These are phyloP conservation scores for Geococcyx californianus DNA, from an alignment of 2,113 vertebrate genomes.

Conservation along the genomic window DNA sequence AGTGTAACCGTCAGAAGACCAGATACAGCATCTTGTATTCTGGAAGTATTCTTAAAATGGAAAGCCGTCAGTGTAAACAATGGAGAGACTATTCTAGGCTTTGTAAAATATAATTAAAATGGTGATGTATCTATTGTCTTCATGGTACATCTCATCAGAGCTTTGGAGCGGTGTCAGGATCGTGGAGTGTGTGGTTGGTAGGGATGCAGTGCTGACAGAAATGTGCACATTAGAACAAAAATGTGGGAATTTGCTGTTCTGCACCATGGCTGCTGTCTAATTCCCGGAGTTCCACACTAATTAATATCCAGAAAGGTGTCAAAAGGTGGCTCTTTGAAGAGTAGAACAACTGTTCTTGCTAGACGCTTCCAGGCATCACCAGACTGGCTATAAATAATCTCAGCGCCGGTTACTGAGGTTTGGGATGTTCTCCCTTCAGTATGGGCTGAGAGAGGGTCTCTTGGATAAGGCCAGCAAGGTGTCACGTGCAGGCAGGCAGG, in stretches of 20 bases:
- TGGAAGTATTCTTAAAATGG: not conserved
- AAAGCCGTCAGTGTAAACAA: not conserved
- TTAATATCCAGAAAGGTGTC: not conserved
- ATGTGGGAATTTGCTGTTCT: not conserved
- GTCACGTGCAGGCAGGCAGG: not conserved
- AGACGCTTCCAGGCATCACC: not conserved
- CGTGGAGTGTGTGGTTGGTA: not conserved
- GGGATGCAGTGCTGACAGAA: not conserved
- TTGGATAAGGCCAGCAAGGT: not conserved
- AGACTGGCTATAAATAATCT: not conserved
- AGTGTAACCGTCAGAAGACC: not conserved
- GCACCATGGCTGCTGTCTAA: not conserved
- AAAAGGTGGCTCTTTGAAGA: slow-evolving; percentile 6
- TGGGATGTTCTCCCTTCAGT: not conserved
- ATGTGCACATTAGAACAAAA: not conserved
- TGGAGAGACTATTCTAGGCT: not conserved
- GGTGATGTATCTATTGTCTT: not conserved
- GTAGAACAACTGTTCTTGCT: not conserved
- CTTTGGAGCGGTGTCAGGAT: not conserved
- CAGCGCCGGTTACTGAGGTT: rapidly evolving
- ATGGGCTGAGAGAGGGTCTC: not conserved
- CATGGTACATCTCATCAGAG: not conserved
- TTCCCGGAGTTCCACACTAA: not conserved
- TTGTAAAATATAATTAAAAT: not conserved
- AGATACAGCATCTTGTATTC: not conserved